Evolutionary conservation across 37 sponge, comb jelly and placozoan genomes (phyloP), one percentile per base, ranked within the genome.

Genomic region (Amphimedon queenslandica): DNA sequence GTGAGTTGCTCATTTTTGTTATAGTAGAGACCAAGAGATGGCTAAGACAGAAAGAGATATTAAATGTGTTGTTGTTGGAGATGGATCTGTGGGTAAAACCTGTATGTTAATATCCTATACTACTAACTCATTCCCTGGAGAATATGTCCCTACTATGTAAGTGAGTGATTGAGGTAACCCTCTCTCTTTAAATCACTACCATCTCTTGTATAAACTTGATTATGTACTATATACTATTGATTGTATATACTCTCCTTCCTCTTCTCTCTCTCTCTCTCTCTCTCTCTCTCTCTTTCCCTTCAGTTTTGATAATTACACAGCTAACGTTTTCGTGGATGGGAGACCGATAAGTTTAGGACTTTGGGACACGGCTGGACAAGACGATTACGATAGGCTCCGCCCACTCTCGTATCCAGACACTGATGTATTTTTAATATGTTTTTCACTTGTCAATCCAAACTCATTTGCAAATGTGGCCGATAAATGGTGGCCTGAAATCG

Each of bases 341-440:
- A 72, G 84, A 33, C 91, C 88, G 28, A 77, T 92, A 40, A 88
- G 89, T 66, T 63, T 95, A 1, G 96, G 96, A 3, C 67, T 95
- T 3, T 95, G 96, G 96, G 96, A 95, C 58, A 92, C 96, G 55
- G 93, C 93, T 55, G 96, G 96, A 23, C 96, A 95, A 60, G 96
- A 89, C 35, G 94, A 94, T 67, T 94, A 94, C 53, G 94, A 94
- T 56, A 55, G 92, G 37, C 71, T 94, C 16, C 87, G 94, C 4
- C 94, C 94, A 3, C 81, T 94, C 2, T 93, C 94, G 28, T 93
- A 93, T 43, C 94, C 94, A 0, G 85, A 87, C 67, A 93, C 94
- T 10, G 90, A 93, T 71, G 90, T 93, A 42, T 93, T 93, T 58
- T 81, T 94, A 16, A 77, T 94, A 25, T 94, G 94, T 58, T 94